phyloP scores from a whole-genome alignment of 1,140 invertebrate genomes.

The Tribolium madens region DNA sequence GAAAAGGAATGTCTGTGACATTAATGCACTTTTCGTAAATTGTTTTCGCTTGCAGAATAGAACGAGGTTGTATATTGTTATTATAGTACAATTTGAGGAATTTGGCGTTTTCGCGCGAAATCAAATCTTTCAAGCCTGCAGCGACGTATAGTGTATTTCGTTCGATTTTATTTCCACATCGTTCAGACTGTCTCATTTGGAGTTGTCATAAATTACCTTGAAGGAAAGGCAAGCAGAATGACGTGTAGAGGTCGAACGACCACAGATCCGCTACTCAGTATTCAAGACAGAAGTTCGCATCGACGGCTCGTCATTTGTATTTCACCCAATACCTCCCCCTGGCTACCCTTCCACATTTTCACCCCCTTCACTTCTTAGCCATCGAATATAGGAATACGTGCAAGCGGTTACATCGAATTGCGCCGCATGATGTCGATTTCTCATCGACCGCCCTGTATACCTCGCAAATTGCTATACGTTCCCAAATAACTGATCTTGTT shows the following conservation, averaged over 20 bases:
- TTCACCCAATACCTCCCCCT: slow-evolving; percentile 57
- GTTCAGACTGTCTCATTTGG: slow-evolving; percentile 50
- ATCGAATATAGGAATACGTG: slow-evolving; percentile 56
- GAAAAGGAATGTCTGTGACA: slow-evolving; percentile 19
- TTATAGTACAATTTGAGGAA: slow-evolving; percentile 46
- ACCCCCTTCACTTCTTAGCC: slow-evolving; percentile 50
- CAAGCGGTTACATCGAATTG: slow-evolving; percentile 52
- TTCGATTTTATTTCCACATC: slow-evolving; percentile 54
- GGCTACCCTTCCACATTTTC: slow-evolving; percentile 47
- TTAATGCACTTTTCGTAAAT: slow-evolving; percentile 36
- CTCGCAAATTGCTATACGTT: slow-evolving; percentile 36
- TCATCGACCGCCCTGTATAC: slow-evolving; percentile 44
- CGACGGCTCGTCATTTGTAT: slow-evolving; percentile 60
- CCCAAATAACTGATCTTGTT: slow-evolving; percentile 33
- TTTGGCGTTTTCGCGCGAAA: slow-evolving; percentile 43
- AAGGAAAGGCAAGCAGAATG: slow-evolving; percentile 48
- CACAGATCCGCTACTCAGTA: slow-evolving; percentile 57
- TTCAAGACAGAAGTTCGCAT: slow-evolving; percentile 57
- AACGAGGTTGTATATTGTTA: slow-evolving; percentile 46
- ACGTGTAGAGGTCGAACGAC: slow-evolving; percentile 52
- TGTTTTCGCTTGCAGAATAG: slow-evolving; percentile 45
- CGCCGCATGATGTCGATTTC: slow-evolving; percentile 49
- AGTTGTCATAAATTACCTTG: slow-evolving; percentile 55
- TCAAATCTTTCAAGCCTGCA: slow-evolving; percentile 47
- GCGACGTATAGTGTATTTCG: slow-evolving; percentile 44